Evolutionary conservation across 2,113 vertebrate species (phyloP).

Genomic region (Leptodactylus fuscus): DNA sequence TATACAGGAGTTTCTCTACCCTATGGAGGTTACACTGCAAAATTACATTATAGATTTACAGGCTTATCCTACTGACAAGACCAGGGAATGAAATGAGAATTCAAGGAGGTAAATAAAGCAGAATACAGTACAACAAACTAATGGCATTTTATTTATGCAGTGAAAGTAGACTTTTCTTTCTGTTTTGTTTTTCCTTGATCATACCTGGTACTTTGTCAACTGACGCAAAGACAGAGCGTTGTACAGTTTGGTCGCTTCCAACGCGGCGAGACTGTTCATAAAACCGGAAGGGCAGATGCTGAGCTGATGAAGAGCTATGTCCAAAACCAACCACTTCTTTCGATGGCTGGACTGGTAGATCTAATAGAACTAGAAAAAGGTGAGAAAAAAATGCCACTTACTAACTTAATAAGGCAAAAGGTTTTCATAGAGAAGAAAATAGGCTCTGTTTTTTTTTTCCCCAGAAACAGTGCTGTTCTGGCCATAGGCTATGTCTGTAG

Average conservation of each 20-base stretch:
- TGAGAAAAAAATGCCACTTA: neutral
- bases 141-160: neutral
- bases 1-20: too few relatives aligned
- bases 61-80: too few relatives aligned
- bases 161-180: neutral
- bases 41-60: too few relatives aligned
- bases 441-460: too few relatives aligned
- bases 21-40: too few relatives aligned
- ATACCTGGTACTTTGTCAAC: conserved; percentile 98
- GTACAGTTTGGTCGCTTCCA: conserved; percentile 85
- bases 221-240: conserved; percentile 86
- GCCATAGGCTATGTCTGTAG: too few relatives aligned
- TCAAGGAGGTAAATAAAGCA: too few relatives aligned
- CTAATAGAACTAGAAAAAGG: conserved; percentile 78
- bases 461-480: too few relatives aligned
- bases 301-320: conserved; percentile 76
- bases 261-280: conserved; percentile 92
- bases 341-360: conserved; percentile 80
- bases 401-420: too few relatives aligned
- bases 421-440: too few relatives aligned
- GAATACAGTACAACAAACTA: too few relatives aligned
- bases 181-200: neutral
- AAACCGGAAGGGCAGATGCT: conserved; percentile 93
- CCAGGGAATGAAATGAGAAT: neutral
- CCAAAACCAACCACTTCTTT: conserved; percentile 89